Percentiles rank a stretch among this genome's conserved stretches.
Conservation (phyloP, 2,113 vertebrate species). For the Myrmecobius fasciatus region DNA sequence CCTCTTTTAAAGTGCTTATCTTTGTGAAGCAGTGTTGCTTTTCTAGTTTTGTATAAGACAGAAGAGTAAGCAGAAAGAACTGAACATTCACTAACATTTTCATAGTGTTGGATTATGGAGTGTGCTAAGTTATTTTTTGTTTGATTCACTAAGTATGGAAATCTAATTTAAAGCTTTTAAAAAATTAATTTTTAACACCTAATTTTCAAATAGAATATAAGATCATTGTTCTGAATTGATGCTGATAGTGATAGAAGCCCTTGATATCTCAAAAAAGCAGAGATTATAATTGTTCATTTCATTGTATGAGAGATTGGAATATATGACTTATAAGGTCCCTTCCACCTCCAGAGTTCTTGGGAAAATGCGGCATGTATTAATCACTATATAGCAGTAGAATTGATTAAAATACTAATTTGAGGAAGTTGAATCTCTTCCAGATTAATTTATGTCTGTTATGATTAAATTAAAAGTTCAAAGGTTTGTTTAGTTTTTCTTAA, state of each 20-base stretch:
- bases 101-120: slow-evolving; percentile 35
- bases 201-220: slow-evolving; percentile 44
- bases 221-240: slow-evolving; percentile 25
- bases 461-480: slow-evolving; percentile 43
- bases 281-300: slow-evolving; percentile 4
- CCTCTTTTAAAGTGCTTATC: not conserved
- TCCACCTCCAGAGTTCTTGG: not conserved
- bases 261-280: not conserved
- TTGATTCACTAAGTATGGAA: slow-evolving; percentile 26
- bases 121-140: not conserved
- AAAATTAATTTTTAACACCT: slow-evolving; percentile 29
- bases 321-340: not conserved
- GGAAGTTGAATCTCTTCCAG: slow-evolving; percentile 25
- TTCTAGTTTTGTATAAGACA: not conserved
- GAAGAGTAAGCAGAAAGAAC: slow-evolving; percentile 32
- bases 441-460: not conserved
- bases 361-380: slow-evolving; percentile 27
- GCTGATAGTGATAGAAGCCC: not conserved
- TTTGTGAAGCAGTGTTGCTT: slow-evolving; percentile 12
- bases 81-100: not conserved
- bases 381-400: slow-evolving; percentile 50
- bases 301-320: not conserved
- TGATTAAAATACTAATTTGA: slow-evolving; percentile 34
- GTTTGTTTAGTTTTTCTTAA: not conserved
- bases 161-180: slow-evolving; percentile 48